A percentile compares a stretch with the other conserved stretches of the same genome.
phyloP scores from a whole-genome alignment of 2,797 vertebrate species.

The Acanthurus leucopareius region DNA sequence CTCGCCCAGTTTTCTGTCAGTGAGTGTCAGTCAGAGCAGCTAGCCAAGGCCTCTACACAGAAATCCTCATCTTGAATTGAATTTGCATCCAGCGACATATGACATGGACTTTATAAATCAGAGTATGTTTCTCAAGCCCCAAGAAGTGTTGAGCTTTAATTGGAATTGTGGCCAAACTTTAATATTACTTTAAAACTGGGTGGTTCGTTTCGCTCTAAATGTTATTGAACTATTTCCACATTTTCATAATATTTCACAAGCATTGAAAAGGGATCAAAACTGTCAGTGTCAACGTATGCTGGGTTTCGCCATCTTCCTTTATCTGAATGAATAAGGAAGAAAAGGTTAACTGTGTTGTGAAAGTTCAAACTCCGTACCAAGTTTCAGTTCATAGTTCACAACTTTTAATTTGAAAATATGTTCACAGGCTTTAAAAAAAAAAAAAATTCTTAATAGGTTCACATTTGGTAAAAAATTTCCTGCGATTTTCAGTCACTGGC shows the following conservation, averaged over 20 bases:
- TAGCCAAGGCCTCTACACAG: conserved; percentile 45
- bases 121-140: conserved; percentile 26
- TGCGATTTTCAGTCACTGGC: too few relatives aligned
- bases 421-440: too few relatives aligned
- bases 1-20: conserved; percentile 35
- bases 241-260: neutral
- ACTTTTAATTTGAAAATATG: too few relatives aligned
- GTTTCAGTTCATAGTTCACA: too few relatives aligned
- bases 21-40: conserved; percentile 58
- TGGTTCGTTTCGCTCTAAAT: conserved; percentile 16
- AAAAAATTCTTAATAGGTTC: too few relatives aligned
- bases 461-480: too few relatives aligned
- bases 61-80: conserved; percentile 73
- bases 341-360: too few relatives aligned
- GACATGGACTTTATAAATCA: conserved; percentile 56
- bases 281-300: neutral
- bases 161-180: neutral
- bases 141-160: conserved; percentile 5
- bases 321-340: too few relatives aligned
- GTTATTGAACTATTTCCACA: conserved; percentile 21
- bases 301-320: neutral
- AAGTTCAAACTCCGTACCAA: too few relatives aligned
- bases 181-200: neutral
- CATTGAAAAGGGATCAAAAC: neutral
- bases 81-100: conserved; percentile 67